Base-by-base conservation (phyloP, 2,113 vertebrate genomes). In the Petrocephalus microphthalmus region DNA sequence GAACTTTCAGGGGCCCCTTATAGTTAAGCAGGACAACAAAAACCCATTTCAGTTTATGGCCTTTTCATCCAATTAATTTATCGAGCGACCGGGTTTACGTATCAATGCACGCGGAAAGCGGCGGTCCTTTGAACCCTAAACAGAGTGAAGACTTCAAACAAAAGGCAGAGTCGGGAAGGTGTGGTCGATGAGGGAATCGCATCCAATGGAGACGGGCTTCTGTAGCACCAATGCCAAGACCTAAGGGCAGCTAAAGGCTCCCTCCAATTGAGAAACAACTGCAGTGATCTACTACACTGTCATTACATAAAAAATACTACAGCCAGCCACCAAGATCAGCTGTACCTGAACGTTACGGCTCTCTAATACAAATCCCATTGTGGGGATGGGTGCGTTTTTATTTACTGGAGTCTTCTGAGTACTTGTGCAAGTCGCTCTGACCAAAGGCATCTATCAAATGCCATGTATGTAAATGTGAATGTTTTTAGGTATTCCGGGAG, bases 261-360 rank as follows among this genome's bases (percentile, higher is more conserved):
- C 90, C 90, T 90, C 33, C 42, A 47, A 78, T 57, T 71, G 86
- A 42, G 42, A 42, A 60, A 52, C 37, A 22, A 22, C 88, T 88
- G 64, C 45, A 29, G 13, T 57, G 74, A n/a, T n/a, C 47, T 42
- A 33, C 29, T 53, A 25, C 33, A 52, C 64, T 54, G 47, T 22
- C 13, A 71, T 45, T 22, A 52, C 8, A 74, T 13, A n/a, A 52
- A 42, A 74, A 53, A 82, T 29, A 53, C 83, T 85, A 53, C n/a
- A 33, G 83, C 49, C n/a, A 53, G 25, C 29, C 7, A 22, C 20
- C 20, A 82, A 45, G 78, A n/a, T 37, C 20, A 33, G 8, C 25
- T 78, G 37, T 22, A 51, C 64, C 47, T 45, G 42, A 78, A 78
- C 42, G 22, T 25, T 87, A 64, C 67, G 13, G n/a, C n/a, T 85